phyloP scores from a whole-genome alignment of 2,888 invertebrate genomes.

The Nebria brevicollis region DNA sequence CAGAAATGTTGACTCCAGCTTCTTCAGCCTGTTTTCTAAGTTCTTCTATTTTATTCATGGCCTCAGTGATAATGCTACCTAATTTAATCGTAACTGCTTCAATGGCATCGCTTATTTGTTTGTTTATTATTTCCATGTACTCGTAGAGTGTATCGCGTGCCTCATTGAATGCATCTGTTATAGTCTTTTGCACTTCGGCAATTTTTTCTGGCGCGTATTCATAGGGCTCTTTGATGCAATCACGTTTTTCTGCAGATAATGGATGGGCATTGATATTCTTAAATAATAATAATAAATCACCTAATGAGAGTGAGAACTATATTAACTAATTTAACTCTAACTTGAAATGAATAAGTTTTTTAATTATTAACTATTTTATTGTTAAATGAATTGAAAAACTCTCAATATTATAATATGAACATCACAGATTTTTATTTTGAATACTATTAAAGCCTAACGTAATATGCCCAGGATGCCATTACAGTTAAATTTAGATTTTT shows the following conservation, averaged over 20 bases:
- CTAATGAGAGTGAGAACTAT: too few species aligned
- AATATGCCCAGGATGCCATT: too few species aligned
- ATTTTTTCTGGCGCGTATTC: constrained; percentile 21
- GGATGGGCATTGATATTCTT: constrained; percentile 11
- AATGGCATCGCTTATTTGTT: constrained; percentile 6
- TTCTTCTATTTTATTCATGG: constrained; percentile 14
- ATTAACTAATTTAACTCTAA: too few species aligned
- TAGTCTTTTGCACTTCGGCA: neutral
- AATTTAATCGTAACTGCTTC: constrained; percentile 6
- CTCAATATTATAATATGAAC: too few species aligned
- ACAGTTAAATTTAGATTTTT: too few species aligned
- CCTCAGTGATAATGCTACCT: constrained; percentile 5
- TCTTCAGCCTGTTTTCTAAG: constrained; percentile 13
- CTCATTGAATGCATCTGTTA: neutral
- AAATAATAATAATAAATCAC: neutral
- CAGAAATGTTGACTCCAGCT: constrained; percentile 25
- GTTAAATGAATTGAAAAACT: too few species aligned
- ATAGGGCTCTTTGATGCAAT: neutral
- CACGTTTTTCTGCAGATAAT: neutral
- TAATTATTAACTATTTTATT: too few species aligned
- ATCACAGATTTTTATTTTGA: too few species aligned
- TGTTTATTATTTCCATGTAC: neutral
- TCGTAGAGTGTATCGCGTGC: constrained; percentile 11
- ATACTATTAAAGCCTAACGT: too few species aligned
- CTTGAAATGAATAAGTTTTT: too few species aligned